Percentiles rank a stretch among this genome's conserved stretches.
Evolutionary conservation across 2,113 vertebrate species (phyloP).

Genomic region (Hemichromis elongatus): DNA sequence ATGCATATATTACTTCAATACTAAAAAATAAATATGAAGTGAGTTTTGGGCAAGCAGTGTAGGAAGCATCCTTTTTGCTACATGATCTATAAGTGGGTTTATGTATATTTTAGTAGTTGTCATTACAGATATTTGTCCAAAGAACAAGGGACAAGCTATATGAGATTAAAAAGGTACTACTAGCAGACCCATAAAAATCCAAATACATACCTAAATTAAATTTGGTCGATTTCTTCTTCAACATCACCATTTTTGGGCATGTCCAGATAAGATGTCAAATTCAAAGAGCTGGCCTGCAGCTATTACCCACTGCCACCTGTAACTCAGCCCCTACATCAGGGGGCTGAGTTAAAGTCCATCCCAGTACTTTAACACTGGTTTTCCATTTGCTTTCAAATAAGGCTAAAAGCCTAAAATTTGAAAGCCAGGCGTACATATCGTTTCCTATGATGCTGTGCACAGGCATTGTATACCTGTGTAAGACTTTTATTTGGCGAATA

Average conservation of each 20-base stretch:
- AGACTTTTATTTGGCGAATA: neutral
- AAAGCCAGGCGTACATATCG: neutral
- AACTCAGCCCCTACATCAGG: neutral
- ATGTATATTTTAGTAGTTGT: neutral
- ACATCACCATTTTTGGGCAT: accelerated
- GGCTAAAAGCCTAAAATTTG: neutral
- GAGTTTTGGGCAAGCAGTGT: neutral
- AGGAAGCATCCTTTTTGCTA: neutral
- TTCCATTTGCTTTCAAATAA: neutral
- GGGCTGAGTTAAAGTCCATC: neutral
- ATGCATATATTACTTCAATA: neutral
- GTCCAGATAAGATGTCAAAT: neutral
- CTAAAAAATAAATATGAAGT: neutral
- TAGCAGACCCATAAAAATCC: neutral
- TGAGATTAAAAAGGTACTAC: neutral
- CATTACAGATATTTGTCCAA: neutral
- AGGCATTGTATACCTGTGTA: neutral
- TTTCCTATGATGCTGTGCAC: neutral
- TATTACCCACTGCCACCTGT: neutral
- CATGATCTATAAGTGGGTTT: neutral
- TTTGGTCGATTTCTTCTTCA: neutral
- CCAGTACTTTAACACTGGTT: neutral
- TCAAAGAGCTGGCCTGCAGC: neutral
- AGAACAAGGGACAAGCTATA: neutral
- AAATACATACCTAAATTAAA: neutral